Conservation (phyloP, 2,113 vertebrate species). For the Vulpes vulpes region DNA sequence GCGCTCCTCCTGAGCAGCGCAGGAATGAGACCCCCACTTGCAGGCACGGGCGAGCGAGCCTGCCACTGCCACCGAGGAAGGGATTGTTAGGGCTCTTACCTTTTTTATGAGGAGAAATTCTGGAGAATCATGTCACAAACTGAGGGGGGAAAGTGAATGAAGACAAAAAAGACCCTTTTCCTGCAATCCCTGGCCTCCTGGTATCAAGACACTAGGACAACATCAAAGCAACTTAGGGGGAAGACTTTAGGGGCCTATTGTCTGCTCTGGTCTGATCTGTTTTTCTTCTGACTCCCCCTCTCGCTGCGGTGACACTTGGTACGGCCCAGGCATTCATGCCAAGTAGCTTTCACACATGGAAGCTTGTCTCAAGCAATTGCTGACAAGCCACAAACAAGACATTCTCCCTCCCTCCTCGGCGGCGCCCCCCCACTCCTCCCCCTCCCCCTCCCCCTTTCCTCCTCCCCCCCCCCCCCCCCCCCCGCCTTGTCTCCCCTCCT, state of each 20-base stretch:
- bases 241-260: conserved; percentile 93
- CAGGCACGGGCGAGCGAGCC: conserved; percentile 66
- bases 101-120: conserved; percentile 85
- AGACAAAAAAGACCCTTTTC: conserved; percentile 88
- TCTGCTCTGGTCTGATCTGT: conserved; percentile 90
- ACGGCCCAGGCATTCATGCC: conserved; percentile 96
- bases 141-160: conserved; percentile 85
- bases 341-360: conserved; percentile 98
- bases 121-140: conserved; percentile 84
- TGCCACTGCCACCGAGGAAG: conserved; percentile 76
- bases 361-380: conserved; percentile 97
- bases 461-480: conserved; percentile 66
- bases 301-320: conserved; percentile 92
- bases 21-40: conserved; percentile 75
- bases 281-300: conserved; percentile 91
- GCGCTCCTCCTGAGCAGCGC: conserved; percentile 70
- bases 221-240: conserved; percentile 93
- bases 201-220: conserved; percentile 90
- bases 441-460: conserved; percentile 37
- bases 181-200: conserved; percentile 89
- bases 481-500: conserved; percentile 79
- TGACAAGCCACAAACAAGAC: conserved; percentile 98
- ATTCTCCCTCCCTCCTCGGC: conserved; percentile 86
- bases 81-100: conserved; percentile 83
- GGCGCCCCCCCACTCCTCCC: conserved; percentile 67